Evolutionary conservation across 2,888 invertebrate species (phyloP).

Genomic region (Oligia fasciuncula): DNA sequence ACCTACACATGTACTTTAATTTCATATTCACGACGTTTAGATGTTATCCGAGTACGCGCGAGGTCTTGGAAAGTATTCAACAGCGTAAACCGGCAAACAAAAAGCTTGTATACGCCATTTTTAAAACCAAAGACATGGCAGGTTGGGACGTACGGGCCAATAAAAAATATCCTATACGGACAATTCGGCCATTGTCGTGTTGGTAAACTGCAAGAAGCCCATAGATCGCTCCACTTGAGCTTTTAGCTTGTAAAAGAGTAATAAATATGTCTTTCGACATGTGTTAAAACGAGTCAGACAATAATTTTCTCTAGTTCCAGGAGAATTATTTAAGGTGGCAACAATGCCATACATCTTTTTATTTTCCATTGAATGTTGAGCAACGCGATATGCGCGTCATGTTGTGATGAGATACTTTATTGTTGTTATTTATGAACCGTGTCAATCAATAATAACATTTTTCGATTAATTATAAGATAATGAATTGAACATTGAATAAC

Average conservation of each 20-base stretch:
- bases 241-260: constrained; percentile 88
- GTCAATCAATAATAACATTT: neutral
- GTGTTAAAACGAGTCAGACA: constrained; percentile 88
- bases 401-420: constrained; percentile 16
- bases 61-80: constrained; percentile 87
- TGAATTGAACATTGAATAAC: too few relatives aligned
- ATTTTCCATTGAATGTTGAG: constrained; percentile 40
- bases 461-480: too few relatives aligned
- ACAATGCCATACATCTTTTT: constrained; percentile 53
- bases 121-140: constrained; percentile 91
- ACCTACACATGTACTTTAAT: constrained; percentile 90
- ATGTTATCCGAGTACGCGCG: constrained; percentile 82
- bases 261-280: constrained; percentile 88
- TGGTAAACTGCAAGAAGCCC: constrained; percentile 90
- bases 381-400: constrained; percentile 33
- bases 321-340: constrained; percentile 79
- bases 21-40: constrained; percentile 89
- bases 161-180: constrained; percentile 89
- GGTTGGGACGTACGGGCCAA: constrained; percentile 88
- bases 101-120: constrained; percentile 91
- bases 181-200: constrained; percentile 90
- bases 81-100: constrained; percentile 91
- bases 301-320: constrained; percentile 75
- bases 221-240: constrained; percentile 89
- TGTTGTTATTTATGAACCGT: constrained; percentile 2